phyloP scores from a whole-genome alignment of 2,113 vertebrate species.

The Spilogale gracilis region DNA sequence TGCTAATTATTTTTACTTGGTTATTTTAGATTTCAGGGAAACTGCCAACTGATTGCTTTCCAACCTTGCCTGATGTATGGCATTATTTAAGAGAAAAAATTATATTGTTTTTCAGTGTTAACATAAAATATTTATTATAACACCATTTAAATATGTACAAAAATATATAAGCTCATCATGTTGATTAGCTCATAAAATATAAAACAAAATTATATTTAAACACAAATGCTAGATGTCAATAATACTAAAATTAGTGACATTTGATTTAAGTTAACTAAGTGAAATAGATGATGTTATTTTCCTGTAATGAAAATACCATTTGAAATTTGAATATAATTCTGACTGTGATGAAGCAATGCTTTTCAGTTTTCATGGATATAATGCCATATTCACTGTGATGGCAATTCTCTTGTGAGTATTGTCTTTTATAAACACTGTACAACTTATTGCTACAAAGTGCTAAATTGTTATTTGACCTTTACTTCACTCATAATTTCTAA shows the following conservation, averaged over 20 bases:
- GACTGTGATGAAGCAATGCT: neutral
- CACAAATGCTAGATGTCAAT: neutral
- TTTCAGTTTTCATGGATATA: neutral
- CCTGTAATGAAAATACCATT: neutral
- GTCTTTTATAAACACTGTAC: neutral
- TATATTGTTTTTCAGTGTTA: neutral
- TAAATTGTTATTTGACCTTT: neutral
- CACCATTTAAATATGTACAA: neutral
- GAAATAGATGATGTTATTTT: neutral
- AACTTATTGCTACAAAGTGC: neutral
- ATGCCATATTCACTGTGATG: neutral
- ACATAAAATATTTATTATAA: neutral
- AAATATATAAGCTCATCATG: neutral
- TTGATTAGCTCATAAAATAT: neutral
- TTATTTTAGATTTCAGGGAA: neutral
- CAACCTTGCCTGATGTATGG: neutral
- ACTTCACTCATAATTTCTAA: neutral
- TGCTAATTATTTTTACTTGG: neutral
- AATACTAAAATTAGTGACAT: neutral
- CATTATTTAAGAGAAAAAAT: neutral
- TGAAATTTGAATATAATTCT: neutral
- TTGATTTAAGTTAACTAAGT: slow-evolving; percentile 32
- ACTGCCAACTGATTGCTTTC: neutral
- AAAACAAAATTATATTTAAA: slow-evolving; percentile 4
- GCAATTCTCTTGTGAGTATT: neutral